Evolutionary conservation across 2,888 invertebrate species (phyloP), one percentile per base, ranked within the genome.

Genomic region (Acleris sparsana): DNA sequence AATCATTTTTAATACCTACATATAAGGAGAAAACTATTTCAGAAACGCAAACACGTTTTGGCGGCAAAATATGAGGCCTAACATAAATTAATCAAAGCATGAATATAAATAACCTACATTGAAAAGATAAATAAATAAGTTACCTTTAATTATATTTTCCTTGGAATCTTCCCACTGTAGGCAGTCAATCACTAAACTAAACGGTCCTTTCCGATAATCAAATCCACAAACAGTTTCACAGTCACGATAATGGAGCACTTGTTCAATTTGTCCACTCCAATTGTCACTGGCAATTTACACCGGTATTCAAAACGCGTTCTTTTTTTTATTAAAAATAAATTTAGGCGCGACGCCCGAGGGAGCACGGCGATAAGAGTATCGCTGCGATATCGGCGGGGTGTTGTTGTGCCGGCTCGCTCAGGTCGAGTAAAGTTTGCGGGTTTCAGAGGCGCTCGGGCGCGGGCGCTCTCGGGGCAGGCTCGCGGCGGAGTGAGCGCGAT

Each of bases 341-440:
- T 33, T 3, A 22, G n/a, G 25, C 25, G n/a, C 16, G n/a, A 22
- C 20, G 44, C 13, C 39, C 46, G 33, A n/a, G 39, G 53, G 59
- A 55, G 60, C 44, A 29, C 55, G 22, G 44, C 46, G 43, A 29
- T 22, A 22, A 44, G 33, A 25, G 48, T 53, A 46, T 67, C 65
- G 56, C 55, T 48, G 48, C 53, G 52, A 52, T 49, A 58, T 39
- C 70, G 69, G 64, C 60, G 53, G 64, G 53, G 62, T 71, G 72
- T 72, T 73, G 67, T 73, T 72, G 71, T 33, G 75, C 72, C 73
- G 70, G 72, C 69, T 75, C 75, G 69, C 72, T 76, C 72, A 72
- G 75, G 72, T 88, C 91, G 92, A 79, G 85, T 89, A 91, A 92
- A 92, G 92, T 92, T 92, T 92, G 84, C 71, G 71, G 70, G 66